Percentiles rank a stretch among this genome's conserved stretches.
phyloP scores from a whole-genome alignment of 2,888 invertebrate genomes.

The Trypoxylon attenuatum region DNA sequence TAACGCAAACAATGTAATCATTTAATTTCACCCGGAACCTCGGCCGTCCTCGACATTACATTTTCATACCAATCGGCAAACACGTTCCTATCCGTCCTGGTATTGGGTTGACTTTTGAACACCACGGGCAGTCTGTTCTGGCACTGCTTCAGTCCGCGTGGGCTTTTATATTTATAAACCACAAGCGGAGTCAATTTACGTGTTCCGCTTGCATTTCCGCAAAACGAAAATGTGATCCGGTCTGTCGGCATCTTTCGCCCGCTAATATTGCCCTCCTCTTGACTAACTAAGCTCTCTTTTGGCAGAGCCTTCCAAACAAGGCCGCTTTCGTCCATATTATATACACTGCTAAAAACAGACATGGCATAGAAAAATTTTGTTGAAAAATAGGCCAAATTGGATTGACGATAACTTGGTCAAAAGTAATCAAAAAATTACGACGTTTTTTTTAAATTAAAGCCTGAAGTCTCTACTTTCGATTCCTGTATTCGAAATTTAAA shows the following conservation, averaged over 20 bases:
- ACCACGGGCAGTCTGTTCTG: neutral
- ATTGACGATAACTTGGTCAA: too few relatives aligned
- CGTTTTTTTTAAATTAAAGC: too few relatives aligned
- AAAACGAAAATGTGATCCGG: too few relatives aligned
- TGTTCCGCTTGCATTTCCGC: neutral
- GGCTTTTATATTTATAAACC: neutral
- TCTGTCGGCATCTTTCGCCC: neutral
- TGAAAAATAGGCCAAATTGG: too few relatives aligned
- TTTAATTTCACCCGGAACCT: too few relatives aligned
- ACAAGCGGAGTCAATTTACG: neutral
- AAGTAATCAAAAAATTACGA: too few relatives aligned
- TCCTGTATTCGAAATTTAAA: too few relatives aligned
- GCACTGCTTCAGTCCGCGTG: neutral
- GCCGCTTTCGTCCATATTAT: neutral
- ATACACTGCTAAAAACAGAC: too few relatives aligned
- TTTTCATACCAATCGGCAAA: conserved; percentile 11
- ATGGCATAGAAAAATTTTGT: too few relatives aligned
- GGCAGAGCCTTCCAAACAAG: conserved; percentile 1
- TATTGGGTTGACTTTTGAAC: conserved; percentile 3
- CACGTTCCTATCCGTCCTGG: neutral
- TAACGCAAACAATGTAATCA: too few relatives aligned
- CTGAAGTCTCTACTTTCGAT: too few relatives aligned
- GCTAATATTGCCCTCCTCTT: neutral
- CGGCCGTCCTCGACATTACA: too few relatives aligned
- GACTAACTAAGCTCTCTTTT: neutral